These are phyloP conservation scores for Strix uralensis DNA, from an alignment of 2,113 vertebrate species.

Conservation along the genomic window DNA sequence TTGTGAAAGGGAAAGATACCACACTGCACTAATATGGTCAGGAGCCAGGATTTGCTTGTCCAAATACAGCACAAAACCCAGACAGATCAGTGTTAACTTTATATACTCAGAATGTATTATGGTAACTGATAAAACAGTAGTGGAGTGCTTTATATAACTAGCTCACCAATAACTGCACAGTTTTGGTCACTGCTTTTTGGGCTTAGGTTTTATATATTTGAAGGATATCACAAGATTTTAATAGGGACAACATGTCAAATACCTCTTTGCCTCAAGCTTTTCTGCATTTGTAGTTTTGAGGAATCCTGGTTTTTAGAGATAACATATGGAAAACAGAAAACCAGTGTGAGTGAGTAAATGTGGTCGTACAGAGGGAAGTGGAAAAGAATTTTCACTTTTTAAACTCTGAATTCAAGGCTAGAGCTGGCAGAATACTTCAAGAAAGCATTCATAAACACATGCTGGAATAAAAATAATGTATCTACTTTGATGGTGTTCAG, in stretches of 20 bases:
- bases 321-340: constrained; percentile 34
- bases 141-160: not conserved
- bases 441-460: constrained; percentile 6
- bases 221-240: not conserved
- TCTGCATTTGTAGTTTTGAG: not conserved
- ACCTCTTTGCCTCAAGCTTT: constrained; percentile 6
- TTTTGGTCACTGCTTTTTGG: not conserved
- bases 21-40: not conserved
- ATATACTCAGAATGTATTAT: not conserved
- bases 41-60: not conserved
- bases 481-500: not conserved
- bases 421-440: not conserved
- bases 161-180: not conserved
- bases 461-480: not conserved
- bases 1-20: not conserved
- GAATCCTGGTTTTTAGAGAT: not conserved
- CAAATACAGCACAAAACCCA: not conserved
- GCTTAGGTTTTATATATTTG: not conserved
- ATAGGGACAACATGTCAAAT: constrained; percentile 15
- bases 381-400: constrained; percentile 8
- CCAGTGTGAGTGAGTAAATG: not conserved
- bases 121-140: not conserved
- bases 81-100: not conserved
- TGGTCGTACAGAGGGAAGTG: not conserved
- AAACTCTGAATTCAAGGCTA: not conserved